Evolutionary conservation across 2,797 vertebrate species (phyloP).

Genomic region (Lindbergichthys nudifrons): DNA sequence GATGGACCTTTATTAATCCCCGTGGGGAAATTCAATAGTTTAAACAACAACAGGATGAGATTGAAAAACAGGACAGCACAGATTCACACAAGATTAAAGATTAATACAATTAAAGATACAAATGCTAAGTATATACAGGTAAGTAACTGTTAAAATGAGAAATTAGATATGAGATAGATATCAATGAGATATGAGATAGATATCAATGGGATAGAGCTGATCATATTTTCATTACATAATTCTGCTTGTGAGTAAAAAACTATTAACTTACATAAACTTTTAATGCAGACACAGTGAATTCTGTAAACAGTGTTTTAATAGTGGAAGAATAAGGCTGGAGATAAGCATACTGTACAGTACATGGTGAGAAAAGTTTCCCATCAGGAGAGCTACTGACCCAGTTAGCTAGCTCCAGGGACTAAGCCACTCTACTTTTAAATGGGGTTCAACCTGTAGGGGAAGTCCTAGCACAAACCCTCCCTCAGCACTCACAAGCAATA

Average conservation of each 20-base stretch:
- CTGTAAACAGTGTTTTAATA: constrained; percentile 28
- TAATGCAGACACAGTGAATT: background rate
- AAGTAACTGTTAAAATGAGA: too few species aligned
- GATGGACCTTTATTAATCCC: too few species aligned
- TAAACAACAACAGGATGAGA: too few species aligned
- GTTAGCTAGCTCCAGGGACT: constrained; percentile 62
- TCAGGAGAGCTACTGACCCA: constrained; percentile 72
- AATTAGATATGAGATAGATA: too few species aligned
- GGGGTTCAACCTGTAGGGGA: constrained; percentile 73
- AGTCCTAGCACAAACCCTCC: constrained; percentile 60
- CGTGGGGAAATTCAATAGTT: too few species aligned
- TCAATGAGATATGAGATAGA: background rate
- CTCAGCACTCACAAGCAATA: constrained; percentile 20
- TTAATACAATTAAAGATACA: too few species aligned
- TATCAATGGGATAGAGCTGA: constrained; percentile 10
- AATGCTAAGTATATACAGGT: too few species aligned
- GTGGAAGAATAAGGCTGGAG: background rate
- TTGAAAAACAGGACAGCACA: too few species aligned
- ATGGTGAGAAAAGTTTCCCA: constrained; percentile 45
- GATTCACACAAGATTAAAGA: too few species aligned
- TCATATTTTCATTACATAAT: constrained; percentile 28
- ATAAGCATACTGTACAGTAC: background rate
- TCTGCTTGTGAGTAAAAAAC: constrained; percentile 5
- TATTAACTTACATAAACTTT: background rate
- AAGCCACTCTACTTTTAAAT: constrained; percentile 59